phyloP scores from a whole-genome alignment of 2,888 invertebrate genomes.

The Leistus spinibarbis region DNA sequence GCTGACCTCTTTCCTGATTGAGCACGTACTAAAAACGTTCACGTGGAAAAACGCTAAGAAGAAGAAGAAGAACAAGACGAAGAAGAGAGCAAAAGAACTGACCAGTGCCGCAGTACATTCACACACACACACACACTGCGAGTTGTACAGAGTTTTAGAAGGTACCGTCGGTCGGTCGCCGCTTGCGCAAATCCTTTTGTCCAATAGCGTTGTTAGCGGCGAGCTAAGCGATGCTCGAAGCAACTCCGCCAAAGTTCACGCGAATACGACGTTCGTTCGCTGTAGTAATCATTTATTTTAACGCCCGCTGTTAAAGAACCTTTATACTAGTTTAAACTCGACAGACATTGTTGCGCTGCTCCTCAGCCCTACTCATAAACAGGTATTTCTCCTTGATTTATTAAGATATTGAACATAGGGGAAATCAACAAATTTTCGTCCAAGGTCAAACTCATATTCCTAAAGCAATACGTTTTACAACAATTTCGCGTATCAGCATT shows the following conservation, averaged over 20 bases:
- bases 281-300: background rate
- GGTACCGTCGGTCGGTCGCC: background rate
- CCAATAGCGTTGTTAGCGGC: too few relatives aligned
- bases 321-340: background rate
- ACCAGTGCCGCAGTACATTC: conserved; percentile 9
- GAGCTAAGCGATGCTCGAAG: background rate
- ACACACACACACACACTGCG: background rate
- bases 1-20: conserved; percentile 31
- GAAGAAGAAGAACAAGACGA: conserved; percentile 8
- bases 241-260: background rate
- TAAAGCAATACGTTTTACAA: too few relatives aligned
- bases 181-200: background rate
- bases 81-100: conserved; percentile 12
- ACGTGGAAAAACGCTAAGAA: conserved; percentile 24
- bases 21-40: conserved; percentile 33
- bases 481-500: too few relatives aligned
- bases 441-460: too few relatives aligned
- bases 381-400: too few relatives aligned
- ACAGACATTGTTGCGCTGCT: background rate
- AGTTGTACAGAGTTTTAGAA: background rate
- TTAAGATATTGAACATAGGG: too few relatives aligned
- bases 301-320: background rate
- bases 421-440: too few relatives aligned
- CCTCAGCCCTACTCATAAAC: background rate
- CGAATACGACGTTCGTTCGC: background rate